phyloP scores from a whole-genome alignment of 2,113 vertebrate species.

The Myiagra hebetior region DNA sequence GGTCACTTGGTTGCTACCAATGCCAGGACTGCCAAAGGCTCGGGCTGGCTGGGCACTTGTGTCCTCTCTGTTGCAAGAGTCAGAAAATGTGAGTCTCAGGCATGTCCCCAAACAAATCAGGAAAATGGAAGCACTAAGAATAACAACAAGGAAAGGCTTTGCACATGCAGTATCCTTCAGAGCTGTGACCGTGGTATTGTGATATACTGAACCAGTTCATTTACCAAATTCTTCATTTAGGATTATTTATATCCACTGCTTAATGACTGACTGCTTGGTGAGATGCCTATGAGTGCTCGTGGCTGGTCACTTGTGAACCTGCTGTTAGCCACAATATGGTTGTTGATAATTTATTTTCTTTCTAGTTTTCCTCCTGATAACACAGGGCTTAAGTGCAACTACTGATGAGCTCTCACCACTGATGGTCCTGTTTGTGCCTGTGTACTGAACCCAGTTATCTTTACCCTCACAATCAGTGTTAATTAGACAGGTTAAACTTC shows the following conservation, averaged over 20 bases:
- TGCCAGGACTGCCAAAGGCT: not conserved
- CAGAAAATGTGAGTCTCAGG: not conserved
- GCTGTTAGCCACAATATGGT: not conserved
- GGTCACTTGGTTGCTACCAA: not conserved
- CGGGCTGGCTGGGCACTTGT: fast-evolving
- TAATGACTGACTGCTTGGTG: not conserved
- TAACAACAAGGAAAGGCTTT: not conserved
- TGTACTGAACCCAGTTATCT: not conserved
- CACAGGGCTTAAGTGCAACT: not conserved
- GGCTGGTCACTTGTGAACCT: not conserved
- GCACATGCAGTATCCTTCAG: not conserved
- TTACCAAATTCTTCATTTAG: not conserved
- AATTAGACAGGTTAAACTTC: not conserved
- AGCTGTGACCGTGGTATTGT: not conserved
- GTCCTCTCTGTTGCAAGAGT: not conserved
- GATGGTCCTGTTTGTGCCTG: not conserved
- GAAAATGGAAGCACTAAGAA: not conserved
- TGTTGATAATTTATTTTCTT: not conserved
- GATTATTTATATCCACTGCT: not conserved
- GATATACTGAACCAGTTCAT: not conserved
- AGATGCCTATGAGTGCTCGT: not conserved
- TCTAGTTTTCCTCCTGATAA: not conserved
- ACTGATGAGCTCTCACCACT: not conserved
- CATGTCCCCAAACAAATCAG: not conserved
- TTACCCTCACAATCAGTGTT: not conserved